Evolutionary conservation across 2,888 invertebrate genomes (phyloP).

Genomic region (Heliconius ethilla): DNA sequence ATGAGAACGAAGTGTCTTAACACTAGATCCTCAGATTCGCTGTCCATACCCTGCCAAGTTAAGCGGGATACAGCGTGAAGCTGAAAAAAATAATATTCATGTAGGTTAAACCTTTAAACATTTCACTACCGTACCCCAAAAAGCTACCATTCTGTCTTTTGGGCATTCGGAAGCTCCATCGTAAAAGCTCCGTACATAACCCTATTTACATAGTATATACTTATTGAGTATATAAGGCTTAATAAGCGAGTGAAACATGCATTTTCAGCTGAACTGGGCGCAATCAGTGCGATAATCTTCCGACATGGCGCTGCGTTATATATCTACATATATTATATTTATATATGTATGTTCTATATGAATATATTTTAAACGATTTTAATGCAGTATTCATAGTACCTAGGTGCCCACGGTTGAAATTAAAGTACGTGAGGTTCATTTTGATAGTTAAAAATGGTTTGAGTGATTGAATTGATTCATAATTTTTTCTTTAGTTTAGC

Average conservation of each 20-base stretch:
- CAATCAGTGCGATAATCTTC: conserved; percentile 35
- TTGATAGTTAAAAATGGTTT: not conserved
- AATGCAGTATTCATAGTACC: not conserved
- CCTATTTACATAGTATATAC: conserved; percentile 31
- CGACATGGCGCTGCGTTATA: conserved; percentile 24
- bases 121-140: conserved; percentile 2
- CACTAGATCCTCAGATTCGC: too few relatives aligned
- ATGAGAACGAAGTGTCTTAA: too few relatives aligned
- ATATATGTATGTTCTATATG: conserved; percentile 5
- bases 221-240: conserved; percentile 31
- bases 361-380: conserved; percentile 22
- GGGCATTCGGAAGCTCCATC: not conserved
- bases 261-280: conserved; percentile 30
- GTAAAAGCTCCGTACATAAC: conserved; percentile 1
- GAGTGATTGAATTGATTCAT: not conserved
- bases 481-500: not conserved
- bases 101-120: not conserved
- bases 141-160: conserved; percentile 4
- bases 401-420: not conserved
- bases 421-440: not conserved
- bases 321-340: not conserved
- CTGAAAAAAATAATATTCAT: not conserved
- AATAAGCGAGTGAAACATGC: conserved; percentile 34
- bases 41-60: too few relatives aligned
- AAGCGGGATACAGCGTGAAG: too few relatives aligned